Evolutionary conservation across 2,113 vertebrate genomes (phyloP).

Genomic region (Indicator indicator): DNA sequence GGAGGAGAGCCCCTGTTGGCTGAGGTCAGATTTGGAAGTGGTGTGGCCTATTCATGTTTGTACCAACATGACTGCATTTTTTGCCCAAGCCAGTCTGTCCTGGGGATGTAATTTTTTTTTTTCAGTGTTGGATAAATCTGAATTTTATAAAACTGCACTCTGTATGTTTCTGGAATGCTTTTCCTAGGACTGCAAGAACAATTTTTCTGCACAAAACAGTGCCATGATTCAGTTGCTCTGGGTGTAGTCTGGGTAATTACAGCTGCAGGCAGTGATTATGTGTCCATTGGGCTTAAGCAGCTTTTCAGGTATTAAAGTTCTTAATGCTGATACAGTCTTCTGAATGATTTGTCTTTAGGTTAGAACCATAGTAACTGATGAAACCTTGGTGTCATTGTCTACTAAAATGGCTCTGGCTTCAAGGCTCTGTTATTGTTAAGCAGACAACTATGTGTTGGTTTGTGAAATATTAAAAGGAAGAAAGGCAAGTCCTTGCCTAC

Average conservation of each 20-base stretch:
- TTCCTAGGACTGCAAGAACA: neutral
- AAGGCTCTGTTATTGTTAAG: neutral
- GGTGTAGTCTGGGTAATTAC: neutral
- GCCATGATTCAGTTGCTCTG: neutral
- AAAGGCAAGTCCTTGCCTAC: neutral
- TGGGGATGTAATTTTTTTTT: neutral
- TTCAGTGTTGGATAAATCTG: neutral
- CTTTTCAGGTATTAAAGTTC: constrained; percentile 14
- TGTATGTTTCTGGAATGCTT: neutral
- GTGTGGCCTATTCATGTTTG: neutral
- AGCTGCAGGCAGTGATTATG: neutral
- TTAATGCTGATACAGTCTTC: neutral
- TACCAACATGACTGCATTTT: neutral
- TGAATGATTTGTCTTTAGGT: neutral
- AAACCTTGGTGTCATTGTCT: neutral
- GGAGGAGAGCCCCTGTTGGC: neutral
- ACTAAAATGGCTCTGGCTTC: neutral
- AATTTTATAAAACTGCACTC: neutral
- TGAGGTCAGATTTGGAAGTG: neutral
- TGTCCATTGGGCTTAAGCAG: neutral
- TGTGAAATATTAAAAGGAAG: neutral
- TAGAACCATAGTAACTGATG: neutral
- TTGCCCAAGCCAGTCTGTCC: neutral
- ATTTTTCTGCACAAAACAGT: neutral
- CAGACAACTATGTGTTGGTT: neutral